These are phyloP conservation scores for Encarsia formosa DNA, from an alignment of 2,888 invertebrate genomes.

Conservation along the genomic window DNA sequence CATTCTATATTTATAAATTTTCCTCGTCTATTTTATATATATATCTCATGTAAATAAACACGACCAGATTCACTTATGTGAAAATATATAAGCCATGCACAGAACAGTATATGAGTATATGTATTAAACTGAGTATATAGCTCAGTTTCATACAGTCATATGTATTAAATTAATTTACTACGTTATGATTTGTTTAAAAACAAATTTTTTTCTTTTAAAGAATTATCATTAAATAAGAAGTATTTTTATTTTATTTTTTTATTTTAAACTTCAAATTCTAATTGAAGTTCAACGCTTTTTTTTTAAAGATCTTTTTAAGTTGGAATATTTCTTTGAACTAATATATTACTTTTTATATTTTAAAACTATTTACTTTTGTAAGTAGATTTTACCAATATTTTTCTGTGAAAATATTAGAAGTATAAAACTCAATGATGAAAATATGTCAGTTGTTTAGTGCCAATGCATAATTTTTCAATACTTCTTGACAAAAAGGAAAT, in stretches of 20 bases:
- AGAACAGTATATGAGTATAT: conserved; percentile 17
- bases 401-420: not conserved
- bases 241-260: not conserved
- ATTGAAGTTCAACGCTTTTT: too few species aligned
- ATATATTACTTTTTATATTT: conserved; percentile 1
- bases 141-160: too few species aligned
- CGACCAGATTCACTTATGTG: conserved; percentile 22
- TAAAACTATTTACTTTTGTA: not conserved
- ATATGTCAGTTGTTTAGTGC: conserved; percentile 20
- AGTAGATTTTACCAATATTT: not conserved
- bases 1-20: conserved; percentile 11
- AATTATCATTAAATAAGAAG: not conserved
- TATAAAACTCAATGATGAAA: conserved; percentile 5
- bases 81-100: conserved; percentile 26
- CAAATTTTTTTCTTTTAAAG: not conserved
- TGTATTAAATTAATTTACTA: too few species aligned
- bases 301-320: too few species aligned
- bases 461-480: conserved; percentile 18
- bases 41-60: conserved; percentile 34
- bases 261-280: not conserved
- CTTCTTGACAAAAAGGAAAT: not conserved
- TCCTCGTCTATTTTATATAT: conserved; percentile 31
- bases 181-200: too few species aligned
- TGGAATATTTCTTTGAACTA: too few species aligned
- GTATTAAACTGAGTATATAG: too few species aligned